A percentile compares a stretch with the other conserved stretches of the same genome.
Evolutionary conservation across 2,113 vertebrate genomes (phyloP).

Genomic region (Stictonetta naevosa): DNA sequence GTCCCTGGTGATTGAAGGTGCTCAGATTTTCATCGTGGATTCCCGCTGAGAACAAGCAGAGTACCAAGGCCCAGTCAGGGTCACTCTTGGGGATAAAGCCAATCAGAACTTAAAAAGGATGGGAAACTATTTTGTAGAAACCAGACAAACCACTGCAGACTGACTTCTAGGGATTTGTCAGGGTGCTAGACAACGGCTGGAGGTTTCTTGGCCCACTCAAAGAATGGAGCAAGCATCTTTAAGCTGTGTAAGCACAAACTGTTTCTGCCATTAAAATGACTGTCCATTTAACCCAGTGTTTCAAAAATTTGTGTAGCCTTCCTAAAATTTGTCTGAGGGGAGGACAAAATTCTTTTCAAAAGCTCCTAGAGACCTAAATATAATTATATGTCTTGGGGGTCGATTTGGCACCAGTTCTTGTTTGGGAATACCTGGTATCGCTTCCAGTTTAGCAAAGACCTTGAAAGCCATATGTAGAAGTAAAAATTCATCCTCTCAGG

Average conservation of each 20-base stretch:
- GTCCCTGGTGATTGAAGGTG: neutral
- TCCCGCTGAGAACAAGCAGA: neutral
- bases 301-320: neutral
- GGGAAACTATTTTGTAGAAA: neutral
- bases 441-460: neutral
- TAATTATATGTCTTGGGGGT: neutral
- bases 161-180: neutral
- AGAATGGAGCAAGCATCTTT: neutral
- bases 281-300: neutral
- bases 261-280: neutral
- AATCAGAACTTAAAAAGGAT: neutral
- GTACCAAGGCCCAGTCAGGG: neutral
- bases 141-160: neutral
- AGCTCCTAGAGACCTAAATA: neutral
- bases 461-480: neutral
- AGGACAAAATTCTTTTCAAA: neutral
- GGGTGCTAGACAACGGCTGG: neutral
- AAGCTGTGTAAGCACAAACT: neutral
- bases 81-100: neutral
- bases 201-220: neutral
- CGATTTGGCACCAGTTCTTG: neutral
- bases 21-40: neutral
- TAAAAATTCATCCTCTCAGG: neutral
- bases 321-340: neutral
- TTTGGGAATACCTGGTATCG: neutral